Evolutionary conservation across 1,140 invertebrate species (phyloP).

Genomic region (Caenorhabditis inopinata): DNA sequence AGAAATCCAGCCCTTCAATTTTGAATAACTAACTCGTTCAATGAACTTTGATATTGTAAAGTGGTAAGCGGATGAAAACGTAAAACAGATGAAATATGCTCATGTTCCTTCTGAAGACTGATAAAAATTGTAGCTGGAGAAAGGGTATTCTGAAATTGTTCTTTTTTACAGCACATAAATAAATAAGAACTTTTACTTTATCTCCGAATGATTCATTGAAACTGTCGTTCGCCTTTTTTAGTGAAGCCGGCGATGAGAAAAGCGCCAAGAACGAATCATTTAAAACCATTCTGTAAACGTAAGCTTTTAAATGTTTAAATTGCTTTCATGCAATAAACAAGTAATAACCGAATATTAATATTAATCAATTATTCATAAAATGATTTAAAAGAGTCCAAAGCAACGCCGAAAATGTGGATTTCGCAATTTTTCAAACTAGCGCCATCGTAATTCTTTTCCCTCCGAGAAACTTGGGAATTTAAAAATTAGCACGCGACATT

Average conservation of each 20-base stretch:
- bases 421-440: not conserved
- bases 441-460: not conserved
- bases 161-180: not conserved
- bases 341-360: no score
- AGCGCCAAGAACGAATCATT: not conserved
- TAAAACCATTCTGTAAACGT: not conserved
- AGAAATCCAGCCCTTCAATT: no score
- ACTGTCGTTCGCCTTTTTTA: not conserved
- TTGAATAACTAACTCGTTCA: not conserved
- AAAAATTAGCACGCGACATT: no score
- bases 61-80: not conserved
- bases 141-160: not conserved
- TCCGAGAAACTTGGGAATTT: no score
- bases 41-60: not conserved
- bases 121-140: not conserved
- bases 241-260: not conserved
- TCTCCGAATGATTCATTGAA: constrained; percentile 15
- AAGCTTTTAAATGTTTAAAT: not conserved
- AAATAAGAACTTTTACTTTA: not conserved
- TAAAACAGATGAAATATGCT: not conserved
- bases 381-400: not conserved
- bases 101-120: not conserved
- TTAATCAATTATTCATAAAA: no score
- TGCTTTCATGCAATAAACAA: no score
- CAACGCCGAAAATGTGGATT: not conserved